Evolutionary conservation across 35 echinoderm and acorn worm genomes (phyloP), one percentile per base, ranked within the genome.

Genomic region (Acanthaster planci): DNA sequence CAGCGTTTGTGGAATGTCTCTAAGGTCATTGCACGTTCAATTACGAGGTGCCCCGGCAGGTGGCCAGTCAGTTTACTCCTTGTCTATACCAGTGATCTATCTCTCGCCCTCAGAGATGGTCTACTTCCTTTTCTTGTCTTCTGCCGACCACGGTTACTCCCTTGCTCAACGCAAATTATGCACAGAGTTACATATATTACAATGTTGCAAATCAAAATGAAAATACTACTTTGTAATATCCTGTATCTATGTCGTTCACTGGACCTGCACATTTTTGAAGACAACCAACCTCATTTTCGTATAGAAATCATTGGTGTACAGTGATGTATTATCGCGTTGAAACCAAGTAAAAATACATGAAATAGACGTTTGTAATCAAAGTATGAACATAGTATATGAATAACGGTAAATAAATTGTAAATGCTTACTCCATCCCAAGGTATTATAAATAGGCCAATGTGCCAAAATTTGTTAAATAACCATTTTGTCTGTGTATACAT

Each of bases 401-500:
- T 31, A 72, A 26, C 64, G 29, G 64, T 72, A 72, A 72, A 47
- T 47, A 31, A 72, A 31, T 72, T 72, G 64, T 72, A 72, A 72
- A 72, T 72, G 64, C 64, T 72, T 72, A 26, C 64, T 72, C 34
- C 34, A 14, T 72, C 64, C 64, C 64, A 47, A 47, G 42, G 42
- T 72, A 23, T 27, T 72, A 72, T 72, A 72, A 72, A 72, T 72
- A 72, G 64, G 64, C 64, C 64, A 36, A 34, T 14, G 64, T 72
- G 64, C 64, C 64, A 72, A 31, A 47, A 72, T 72, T 72, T 72
- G 64, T 72, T 72, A 72, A 72, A 72, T 72, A 72, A 72, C 64
- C 23, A 72, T 35, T 72, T 72, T n/a, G 4, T 72, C 22, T 72
- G 64, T 72, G 64, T 72, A 72, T 72, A 72, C 64, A 26, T 72